These are phyloP conservation scores for Laterallus jamaicensis DNA, from an alignment of 2,113 vertebrate genomes.

Conservation along the genomic window DNA sequence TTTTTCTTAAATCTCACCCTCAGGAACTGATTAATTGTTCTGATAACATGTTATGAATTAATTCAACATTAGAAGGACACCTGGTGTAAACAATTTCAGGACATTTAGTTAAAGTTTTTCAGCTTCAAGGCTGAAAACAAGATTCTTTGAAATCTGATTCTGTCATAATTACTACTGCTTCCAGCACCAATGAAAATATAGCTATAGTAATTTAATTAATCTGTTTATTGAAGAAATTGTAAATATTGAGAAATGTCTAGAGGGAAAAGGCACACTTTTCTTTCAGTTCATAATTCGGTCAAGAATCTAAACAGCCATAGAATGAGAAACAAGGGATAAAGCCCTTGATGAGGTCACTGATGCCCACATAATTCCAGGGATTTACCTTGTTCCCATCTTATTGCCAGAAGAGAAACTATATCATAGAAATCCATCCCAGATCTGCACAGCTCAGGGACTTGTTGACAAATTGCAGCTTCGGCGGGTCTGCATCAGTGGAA, in stretches of 20 bases:
- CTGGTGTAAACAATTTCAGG: conserved; percentile 7
- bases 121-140: neutral
- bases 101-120: neutral
- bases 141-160: neutral
- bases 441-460: neutral
- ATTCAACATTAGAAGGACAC: neutral
- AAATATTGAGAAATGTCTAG: neutral
- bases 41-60: neutral
- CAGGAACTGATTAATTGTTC: neutral
- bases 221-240: neutral
- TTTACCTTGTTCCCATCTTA: neutral
- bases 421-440: neutral
- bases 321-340: conserved; percentile 34
- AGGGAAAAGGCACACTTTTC: neutral
- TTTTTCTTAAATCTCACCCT: neutral
- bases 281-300: neutral
- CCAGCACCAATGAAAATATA: neutral
- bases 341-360: conserved; percentile 6
- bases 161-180: neutral
- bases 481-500: neutral
- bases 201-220: neutral
- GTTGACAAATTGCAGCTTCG: conserved; percentile 23
- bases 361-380: neutral
- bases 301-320: neutral
- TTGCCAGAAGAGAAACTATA: neutral